A percentile compares a stretch with the other conserved stretches of the same genome.
phyloP scores from a whole-genome alignment of 2,113 vertebrate genomes.

The Ranitomeya imitator region DNA sequence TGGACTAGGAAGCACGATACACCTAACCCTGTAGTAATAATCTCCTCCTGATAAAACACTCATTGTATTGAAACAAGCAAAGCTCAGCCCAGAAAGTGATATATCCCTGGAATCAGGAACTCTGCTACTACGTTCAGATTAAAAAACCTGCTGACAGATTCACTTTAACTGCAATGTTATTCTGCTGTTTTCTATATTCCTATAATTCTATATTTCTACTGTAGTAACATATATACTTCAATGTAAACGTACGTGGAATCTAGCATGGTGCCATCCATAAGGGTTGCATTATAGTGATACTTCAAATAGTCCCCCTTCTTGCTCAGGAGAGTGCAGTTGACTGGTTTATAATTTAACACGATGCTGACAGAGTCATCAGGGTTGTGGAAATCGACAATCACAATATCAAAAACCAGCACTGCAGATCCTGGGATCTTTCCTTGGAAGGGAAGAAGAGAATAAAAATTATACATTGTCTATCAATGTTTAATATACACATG shows the following conservation, averaged over 20 bases:
- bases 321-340: conserved; percentile 76
- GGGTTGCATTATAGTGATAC: conserved; percentile 94
- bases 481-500: not conserved
- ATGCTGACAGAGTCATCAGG: conserved; percentile 82
- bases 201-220: no score
- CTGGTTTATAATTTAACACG: conserved; percentile 78
- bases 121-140: no score
- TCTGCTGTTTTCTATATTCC: no score
- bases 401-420: conserved; percentile 91
- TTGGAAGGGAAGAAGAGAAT: conserved; percentile 59
- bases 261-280: conserved; percentile 90
- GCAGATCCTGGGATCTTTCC: conserved; percentile 96
- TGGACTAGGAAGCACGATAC: no score
- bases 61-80: no score
- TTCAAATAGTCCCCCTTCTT: conserved; percentile 96
- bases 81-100: no score
- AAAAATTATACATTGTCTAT: not conserved
- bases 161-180: no score
- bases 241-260: conserved; percentile 90
- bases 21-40: no score
- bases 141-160: no score
- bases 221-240: no score
- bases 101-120: no score
- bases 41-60: no score
- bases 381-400: conserved; percentile 96